A percentile compares a stretch with the other conserved stretches of the same genome.
Evolutionary conservation across 2,888 invertebrate genomes (phyloP).

Genomic region (Amphipoea lucens): DNA sequence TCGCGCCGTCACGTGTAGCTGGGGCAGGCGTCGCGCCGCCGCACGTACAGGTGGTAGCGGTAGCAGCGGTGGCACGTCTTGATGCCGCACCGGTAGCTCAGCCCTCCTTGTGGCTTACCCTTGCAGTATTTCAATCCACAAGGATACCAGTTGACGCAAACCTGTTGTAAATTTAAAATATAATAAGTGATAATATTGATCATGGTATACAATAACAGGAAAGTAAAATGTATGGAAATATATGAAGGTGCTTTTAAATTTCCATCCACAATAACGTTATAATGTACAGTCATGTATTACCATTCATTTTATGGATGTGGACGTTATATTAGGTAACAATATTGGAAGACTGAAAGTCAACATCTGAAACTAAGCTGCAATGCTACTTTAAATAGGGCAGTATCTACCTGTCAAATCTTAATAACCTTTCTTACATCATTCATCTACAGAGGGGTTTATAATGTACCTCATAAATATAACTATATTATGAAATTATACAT

Average conservation of each 20-base stretch:
- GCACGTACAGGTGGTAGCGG: conserved; percentile 96
- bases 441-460: neutral
- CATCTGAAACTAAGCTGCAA: neutral
- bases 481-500: neutral
- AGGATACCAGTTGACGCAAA: conserved; percentile 98
- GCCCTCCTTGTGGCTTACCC: conserved; percentile 92
- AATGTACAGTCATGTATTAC: no score
- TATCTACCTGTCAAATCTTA: neutral
- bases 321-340: neutral
- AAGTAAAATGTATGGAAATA: neutral
- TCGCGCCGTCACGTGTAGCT: conserved; percentile 81
- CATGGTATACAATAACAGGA: neutral
- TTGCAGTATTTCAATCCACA: conserved; percentile 98
- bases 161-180: conserved; percentile 67
- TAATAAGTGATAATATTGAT: neutral
- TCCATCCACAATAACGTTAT: neutral
- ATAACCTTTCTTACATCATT: neutral
- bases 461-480: neutral
- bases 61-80: conserved; percentile 98
- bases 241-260: neutral
- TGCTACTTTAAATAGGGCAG: neutral
- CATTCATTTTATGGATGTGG: no score
- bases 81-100: conserved; percentile 97
- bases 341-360: neutral
- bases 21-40: conserved; percentile 92